Base-by-base conservation (phyloP, 2,888 invertebrate genomes). In the Drosophila mulleri region DNA sequence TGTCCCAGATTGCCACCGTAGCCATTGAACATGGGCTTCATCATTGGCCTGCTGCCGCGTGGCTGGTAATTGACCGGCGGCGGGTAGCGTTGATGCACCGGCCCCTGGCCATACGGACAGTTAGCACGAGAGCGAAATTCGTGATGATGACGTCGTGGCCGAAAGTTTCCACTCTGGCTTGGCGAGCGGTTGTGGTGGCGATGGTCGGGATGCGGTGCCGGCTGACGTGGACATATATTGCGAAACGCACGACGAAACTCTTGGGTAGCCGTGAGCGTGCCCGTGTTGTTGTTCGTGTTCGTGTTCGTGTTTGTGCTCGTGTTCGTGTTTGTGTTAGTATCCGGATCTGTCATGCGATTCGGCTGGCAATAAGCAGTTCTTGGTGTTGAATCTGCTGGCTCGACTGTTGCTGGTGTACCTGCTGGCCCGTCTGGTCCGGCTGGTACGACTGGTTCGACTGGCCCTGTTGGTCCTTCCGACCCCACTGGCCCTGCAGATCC, bases 91-190 rank as follows among this genome's bases (percentile, higher is more conserved):
- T 9, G 16, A 47, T 47, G 16, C 26, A 47, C 9, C 16, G 3
- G 23, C 4, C 23, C 50, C 23, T 26, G 14, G n/a, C 29, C 23
- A 14, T 45, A 44, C 9, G 11, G n/a, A 2, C 23, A 37, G 14
- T 12, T 16, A 7, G n/a, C 2, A 16, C 37, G 45, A 1, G 37
- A 0, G 0, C 47, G 58, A 0, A 47, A 26, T 0, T 58, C 58
- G 9, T 58, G 12, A 14, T 58, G 37, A 18, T 58, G 45, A 37
- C 58, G 58, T 14, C 58, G 58, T 5, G 58, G 35, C 0, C 58
- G 58, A 14, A 8, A 37, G 45, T 2, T 12, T n/a, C 14, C 12
- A 1, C n/a, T 8, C 45, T 23, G 35, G 0, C 8, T 37, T 1
- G 20, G n/a, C 3, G 45, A 58, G 1, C 37, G 23, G 14, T 14